A percentile compares a stretch with the other conserved stretches of the same genome.
These are phyloP conservation scores for Slavum lentiscoides DNA, from an alignment of 2,888 invertebrate species.

Conservation along the genomic window DNA sequence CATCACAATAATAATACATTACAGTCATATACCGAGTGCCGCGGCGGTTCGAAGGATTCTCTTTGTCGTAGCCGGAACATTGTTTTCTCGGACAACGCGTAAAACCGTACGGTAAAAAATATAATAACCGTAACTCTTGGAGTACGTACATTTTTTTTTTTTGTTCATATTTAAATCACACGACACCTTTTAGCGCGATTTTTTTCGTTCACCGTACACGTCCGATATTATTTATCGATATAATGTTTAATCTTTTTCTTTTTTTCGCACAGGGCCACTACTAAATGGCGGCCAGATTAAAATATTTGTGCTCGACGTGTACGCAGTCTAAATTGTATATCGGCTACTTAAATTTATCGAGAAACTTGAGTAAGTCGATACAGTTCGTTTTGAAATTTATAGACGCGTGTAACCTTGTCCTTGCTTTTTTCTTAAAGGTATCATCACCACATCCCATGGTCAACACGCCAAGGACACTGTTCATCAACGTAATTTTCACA, in stretches of 20 bases:
- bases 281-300: constrained; percentile 35
- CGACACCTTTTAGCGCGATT: too few relatives aligned
- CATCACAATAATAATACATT: too few relatives aligned
- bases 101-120: too few relatives aligned
- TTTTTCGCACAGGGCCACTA: neutral
- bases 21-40: neutral
- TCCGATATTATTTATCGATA: neutral
- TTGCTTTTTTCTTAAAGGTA: constrained; percentile 29
- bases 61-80: too few relatives aligned
- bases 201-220: neutral
- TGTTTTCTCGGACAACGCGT: too few relatives aligned
- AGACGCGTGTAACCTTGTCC: constrained; percentile 24
- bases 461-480: constrained; percentile 13
- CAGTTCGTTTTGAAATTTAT: neutral
- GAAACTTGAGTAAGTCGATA: constrained; percentile 12
- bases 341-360: constrained; percentile 23
- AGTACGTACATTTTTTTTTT: too few relatives aligned
- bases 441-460: constrained; percentile 13
- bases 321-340: constrained; percentile 16
- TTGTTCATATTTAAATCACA: too few relatives aligned
- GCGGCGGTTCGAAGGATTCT: neutral
- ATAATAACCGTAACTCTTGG: too few relatives aligned
- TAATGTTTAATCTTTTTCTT: neutral
- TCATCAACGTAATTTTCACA: constrained; percentile 40
- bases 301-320: constrained; percentile 34